A percentile compares a stretch with the other conserved stretches of the same genome.
phyloP scores from a whole-genome alignment of 2,113 vertebrate species.

The Typhlomys cinereus region DNA sequence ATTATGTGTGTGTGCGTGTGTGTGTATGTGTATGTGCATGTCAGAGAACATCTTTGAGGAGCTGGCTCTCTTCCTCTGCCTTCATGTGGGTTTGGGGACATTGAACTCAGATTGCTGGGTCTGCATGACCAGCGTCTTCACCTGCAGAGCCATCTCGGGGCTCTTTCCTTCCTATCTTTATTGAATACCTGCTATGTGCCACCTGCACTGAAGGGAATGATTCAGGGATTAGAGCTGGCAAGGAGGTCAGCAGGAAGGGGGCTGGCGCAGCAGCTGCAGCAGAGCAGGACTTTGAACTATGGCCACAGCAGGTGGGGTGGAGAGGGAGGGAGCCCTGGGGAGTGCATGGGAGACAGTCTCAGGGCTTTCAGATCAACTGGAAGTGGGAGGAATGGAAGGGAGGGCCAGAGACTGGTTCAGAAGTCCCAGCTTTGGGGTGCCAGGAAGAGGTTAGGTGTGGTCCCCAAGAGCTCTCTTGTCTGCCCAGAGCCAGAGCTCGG shows the following conservation, averaged over 20 bases:
- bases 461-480: conserved; percentile 13
- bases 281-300: neutral
- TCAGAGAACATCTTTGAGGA: no score
- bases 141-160: no score
- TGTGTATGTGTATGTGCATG: no score
- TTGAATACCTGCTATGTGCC: neutral
- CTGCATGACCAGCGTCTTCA: no score
- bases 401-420: neutral
- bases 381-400: neutral
- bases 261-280: neutral
- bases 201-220: neutral
- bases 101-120: no score
- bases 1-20: no score
- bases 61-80: no score
- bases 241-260: neutral
- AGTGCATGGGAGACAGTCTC: neutral
- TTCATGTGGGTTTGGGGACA: no score
- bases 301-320: neutral
- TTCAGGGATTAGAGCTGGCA: neutral
- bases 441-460: neutral
- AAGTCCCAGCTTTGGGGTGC: neutral
- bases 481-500: conserved; percentile 47
- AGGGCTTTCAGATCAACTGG: neutral
- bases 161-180: neutral
- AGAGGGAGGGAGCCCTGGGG: neutral